Evolutionary conservation across 2,797 vertebrate genomes (phyloP).

Genomic region (Uromys caudimaculatus): DNA sequence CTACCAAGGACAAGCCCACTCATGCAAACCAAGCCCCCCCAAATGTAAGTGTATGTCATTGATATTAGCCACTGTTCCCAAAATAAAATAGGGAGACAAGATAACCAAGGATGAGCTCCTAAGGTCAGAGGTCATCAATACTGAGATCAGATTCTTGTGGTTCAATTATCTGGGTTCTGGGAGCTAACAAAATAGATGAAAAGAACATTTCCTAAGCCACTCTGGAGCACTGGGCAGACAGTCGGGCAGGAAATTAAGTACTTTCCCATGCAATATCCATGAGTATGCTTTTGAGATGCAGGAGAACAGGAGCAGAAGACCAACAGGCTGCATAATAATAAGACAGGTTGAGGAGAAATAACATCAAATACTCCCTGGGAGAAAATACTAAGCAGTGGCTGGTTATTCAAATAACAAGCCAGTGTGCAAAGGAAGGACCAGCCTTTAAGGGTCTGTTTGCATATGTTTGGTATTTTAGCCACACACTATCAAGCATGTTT

Average conservation of each 20-base stretch:
- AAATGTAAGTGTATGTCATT: background rate
- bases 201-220: constrained; percentile 40
- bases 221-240: background rate
- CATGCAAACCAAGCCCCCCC: background rate
- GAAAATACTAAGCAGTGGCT: background rate
- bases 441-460: background rate
- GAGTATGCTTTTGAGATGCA: constrained; percentile 33
- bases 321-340: background rate
- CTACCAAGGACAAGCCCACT: background rate
- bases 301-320: constrained; percentile 41
- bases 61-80: background rate
- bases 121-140: background rate
- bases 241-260: constrained; percentile 34
- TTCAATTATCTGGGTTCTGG: background rate
- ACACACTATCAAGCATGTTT: background rate
- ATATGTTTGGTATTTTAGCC: background rate
- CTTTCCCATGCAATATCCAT: background rate
- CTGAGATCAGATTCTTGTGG: background rate
- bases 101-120: background rate
- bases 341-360: background rate
- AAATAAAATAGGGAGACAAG: background rate
- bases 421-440: background rate
- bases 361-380: background rate
- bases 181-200: constrained; percentile 36
- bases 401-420: background rate